Percentiles rank a stretch among this genome's conserved stretches.
Evolutionary conservation across 2,797 vertebrate genomes (phyloP).

Genomic region (Tapera naevia): DNA sequence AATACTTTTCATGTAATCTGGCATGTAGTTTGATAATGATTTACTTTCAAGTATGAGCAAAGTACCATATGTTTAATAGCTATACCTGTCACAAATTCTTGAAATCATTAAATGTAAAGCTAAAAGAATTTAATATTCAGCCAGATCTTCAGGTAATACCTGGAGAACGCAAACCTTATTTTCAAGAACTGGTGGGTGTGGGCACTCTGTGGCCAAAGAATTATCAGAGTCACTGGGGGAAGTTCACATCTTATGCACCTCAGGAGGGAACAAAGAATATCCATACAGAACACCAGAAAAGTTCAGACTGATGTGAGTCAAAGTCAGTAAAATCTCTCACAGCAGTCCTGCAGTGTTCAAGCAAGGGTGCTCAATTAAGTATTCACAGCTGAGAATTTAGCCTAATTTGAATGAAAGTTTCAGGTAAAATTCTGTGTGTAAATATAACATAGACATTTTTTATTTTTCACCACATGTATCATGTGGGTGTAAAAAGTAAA

Average conservation of each 20-base stretch:
- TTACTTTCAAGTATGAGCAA: background rate
- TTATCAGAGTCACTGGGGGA: background rate
- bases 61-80: background rate
- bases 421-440: background rate
- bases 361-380: too few species aligned
- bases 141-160: background rate
- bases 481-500: fast-evolving
- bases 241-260: background rate
- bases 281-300: background rate
- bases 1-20: background rate
- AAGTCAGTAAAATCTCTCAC: background rate
- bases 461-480: background rate
- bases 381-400: background rate
- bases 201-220: background rate
- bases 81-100: background rate
- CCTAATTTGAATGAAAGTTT: background rate
- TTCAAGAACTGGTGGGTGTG: background rate
- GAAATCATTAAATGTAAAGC: background rate
- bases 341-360: background rate
- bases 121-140: background rate
- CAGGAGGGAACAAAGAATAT: background rate
- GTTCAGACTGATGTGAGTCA: background rate
- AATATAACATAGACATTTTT: background rate
- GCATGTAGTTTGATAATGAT: background rate
- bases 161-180: background rate